Base-by-base conservation (phyloP, 2,113 vertebrate species). In the Cyphomyrus discorhynchus region DNA sequence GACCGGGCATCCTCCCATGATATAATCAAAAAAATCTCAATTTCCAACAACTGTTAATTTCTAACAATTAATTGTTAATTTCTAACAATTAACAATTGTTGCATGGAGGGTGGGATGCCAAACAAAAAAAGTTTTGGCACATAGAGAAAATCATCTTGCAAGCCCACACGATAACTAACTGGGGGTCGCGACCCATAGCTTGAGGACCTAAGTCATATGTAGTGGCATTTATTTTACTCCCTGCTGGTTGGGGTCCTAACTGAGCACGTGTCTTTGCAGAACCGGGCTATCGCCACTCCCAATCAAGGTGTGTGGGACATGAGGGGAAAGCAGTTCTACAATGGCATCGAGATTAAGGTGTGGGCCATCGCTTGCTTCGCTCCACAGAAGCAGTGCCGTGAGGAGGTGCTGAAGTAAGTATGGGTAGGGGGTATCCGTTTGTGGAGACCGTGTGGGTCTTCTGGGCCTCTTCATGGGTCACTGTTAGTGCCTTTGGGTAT, bases 271-370 rank as follows among this genome's bases (percentile, higher is more conserved):
- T 93, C 90, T 92, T 91, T 93, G 89, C 95, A 99, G 98, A 99
- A 99, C 93, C 97, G 98, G 89, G 98, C 98, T 92, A 99, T 99
- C 87, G 98, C 98, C 83, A 99, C 98, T 21, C 98, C 98, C 93
- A 99, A 99, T 95, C 98, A 99, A 92, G 98, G 98, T 87, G 98
- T 99, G 92, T 99, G 98, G 98, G 98, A 99, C 95, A 99, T 99
- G 98, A 94, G 98, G 88, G 98, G 98, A 89, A 99, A 99, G 92
- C 98, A 99, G 96, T 99, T 99, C 95, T 99, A 99, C 95, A 99
- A 99, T 58, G 98, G 98, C 92, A 99, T 99, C 45, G 98, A 99
- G 96, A 99, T 99, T 96, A 99, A 99, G 95, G 98, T 99, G 91
- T 99, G 98, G 98, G 98, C 98, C 39, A 99, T 99, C 66, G 98